Base-by-base conservation (phyloP, 2,113 vertebrate species). In the Actenoides hombroni region DNA sequence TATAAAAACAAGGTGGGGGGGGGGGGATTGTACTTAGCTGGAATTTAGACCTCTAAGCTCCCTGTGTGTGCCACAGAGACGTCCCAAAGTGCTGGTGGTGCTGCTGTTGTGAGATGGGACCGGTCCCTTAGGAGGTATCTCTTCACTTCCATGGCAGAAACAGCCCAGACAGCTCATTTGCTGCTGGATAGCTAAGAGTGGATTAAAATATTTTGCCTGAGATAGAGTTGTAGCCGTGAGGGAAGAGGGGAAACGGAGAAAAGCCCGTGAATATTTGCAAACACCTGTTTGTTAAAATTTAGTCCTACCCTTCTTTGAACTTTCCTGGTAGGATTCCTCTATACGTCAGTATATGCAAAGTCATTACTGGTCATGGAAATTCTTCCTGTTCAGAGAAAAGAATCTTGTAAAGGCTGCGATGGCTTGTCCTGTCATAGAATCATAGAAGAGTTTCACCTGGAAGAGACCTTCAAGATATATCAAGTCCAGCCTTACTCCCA, bases 281-380 rank as follows among this genome's bases (percentile, higher is more conserved):
- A 81, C 26, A 2, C 0, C 1, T 3, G 9, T 59, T 59, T 5
- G 53, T 17, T 79, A 28, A 31, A 48, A 63, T 53, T 23, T 14
- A 54, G 17, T 49, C 5, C 67, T 46, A 1, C 1, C 0, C 12
- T 53, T 35, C 31, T 24, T 63, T n/a, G 9, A 31, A 5, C 11
- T 57, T 78, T 23, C 28, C 9, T 37, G 15, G 24, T 28, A 35
- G 28, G 25, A 7, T 80, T 29, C 46, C 17, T 42, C 0, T 33
- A 8, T 11, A 10, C 16, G 5, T n/a, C 28, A 57, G n/a, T 64
- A 28, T 5, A 13, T 19, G 3, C 4, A 11, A 9, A 2, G 5
- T 54, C 5, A 2, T 18, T 48, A 28, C 9, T 2, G 9, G 9
- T 20, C 16, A 19, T 24, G 59, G 31, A 53, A 86, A 37, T 75